Conservation (phyloP, 1,140 invertebrate species). For the Pentalonia nigronervosa region DNA sequence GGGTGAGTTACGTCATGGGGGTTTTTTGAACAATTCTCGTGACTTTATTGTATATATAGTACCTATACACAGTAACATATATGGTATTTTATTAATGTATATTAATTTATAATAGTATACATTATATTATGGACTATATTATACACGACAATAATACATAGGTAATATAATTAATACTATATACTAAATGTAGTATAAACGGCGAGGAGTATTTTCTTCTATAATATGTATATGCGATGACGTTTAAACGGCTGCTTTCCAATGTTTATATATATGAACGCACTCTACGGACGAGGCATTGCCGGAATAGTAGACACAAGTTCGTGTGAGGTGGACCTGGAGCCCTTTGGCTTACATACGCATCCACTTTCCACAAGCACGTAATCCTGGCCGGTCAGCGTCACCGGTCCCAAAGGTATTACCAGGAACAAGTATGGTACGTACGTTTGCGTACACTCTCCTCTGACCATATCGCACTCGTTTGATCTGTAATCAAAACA, state of each 20-base stretch:
- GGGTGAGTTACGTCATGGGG: background rate
- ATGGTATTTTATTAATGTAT: background rate
- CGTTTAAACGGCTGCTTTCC: background rate
- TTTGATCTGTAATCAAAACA: constrained; percentile 72
- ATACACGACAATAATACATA: background rate
- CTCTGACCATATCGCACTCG: constrained; percentile 86
- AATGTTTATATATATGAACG: too few relatives aligned
- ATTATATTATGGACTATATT: background rate
- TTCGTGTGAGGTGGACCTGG: constrained; percentile 61
- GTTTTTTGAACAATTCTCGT: background rate
- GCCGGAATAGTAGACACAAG: constrained; percentile 41
- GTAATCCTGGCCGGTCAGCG: constrained; percentile 89
- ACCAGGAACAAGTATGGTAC: constrained; percentile 90
- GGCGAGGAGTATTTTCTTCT: background rate
- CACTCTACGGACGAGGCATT: constrained; percentile 27
- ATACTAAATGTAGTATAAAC: background rate
- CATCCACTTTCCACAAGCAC: constrained; percentile 91
- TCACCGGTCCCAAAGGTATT: constrained; percentile 87
- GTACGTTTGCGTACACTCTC: constrained; percentile 90
- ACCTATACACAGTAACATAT: background rate
- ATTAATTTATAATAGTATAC: too few relatives aligned
- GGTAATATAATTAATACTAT: background rate
- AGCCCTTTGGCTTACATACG: constrained; percentile 85
- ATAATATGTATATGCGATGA: background rate
- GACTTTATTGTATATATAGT: background rate